Evolutionary conservation across 2,113 vertebrate species (phyloP).

Genomic region (Notarius quadriscutis): DNA sequence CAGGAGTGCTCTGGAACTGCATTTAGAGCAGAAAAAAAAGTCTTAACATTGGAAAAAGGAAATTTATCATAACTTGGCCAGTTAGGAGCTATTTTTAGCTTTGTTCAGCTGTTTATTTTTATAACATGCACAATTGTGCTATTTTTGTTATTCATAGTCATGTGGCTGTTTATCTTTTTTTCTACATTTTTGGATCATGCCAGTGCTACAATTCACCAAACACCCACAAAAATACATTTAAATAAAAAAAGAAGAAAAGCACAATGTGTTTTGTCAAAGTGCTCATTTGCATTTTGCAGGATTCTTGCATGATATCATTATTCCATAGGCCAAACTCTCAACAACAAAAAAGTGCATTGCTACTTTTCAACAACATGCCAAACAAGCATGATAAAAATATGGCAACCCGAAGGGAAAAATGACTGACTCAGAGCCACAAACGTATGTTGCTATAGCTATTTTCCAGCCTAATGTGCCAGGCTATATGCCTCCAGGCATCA

Average conservation of each 20-base stretch:
- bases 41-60: background rate
- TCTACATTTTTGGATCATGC: background rate
- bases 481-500: constrained; percentile 15
- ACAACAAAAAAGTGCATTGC: background rate
- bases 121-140: background rate
- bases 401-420: constrained; percentile 31
- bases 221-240: too few species aligned
- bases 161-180: constrained; percentile 24
- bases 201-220: background rate
- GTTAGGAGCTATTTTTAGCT: background rate
- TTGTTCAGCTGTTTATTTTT: background rate
- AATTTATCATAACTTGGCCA: background rate
- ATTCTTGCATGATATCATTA: background rate
- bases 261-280: background rate
- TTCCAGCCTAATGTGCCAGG: constrained; percentile 42
- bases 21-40: background rate
- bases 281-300: background rate
- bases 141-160: background rate
- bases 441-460: constrained; percentile 26
- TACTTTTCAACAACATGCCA: constrained; percentile 36
- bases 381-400: constrained; percentile 25
- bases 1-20: background rate
- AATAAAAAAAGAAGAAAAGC: background rate
- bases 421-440: constrained; percentile 27
- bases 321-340: background rate